Base-by-base conservation (phyloP, 1,140 invertebrate species). In the Hermatobates lingyangjiaoensis region DNA sequence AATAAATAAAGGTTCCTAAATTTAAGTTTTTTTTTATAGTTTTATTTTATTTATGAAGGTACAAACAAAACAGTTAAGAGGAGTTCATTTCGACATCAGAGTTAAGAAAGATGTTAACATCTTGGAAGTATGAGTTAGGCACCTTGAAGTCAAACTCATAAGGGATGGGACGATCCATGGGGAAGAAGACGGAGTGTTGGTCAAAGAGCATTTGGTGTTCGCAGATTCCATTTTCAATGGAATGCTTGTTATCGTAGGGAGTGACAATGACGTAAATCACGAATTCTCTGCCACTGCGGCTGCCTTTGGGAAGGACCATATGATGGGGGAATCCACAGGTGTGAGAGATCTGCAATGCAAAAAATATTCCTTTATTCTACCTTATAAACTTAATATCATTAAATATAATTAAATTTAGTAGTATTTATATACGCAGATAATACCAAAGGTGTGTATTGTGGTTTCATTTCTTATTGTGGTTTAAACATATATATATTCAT, bases 341-440 rank as follows among this genome's bases (percentile, higher is more conserved):
- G 30, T n/a, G n/a, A n/a, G n/a, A n/a, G n/a, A n/a, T n/a, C n/a
- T n/a, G n/a, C n/a, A n/a, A n/a, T n/a, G n/a, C n/a, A n/a, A n/a
- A n/a, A n/a, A n/a, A n/a, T 53, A 68, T 64, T 50, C 67, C 74
- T 58, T 80, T 81, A 58, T 72, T 79, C 24, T 81, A 80, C 53
- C 83, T 59, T 53, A 81, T 66, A 26, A 81, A 63, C 47, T 76
- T 70, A 58, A 76, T 71, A 3, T 70, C 72, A 53, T 68, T n/a
- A n/a, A n/a, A n/a, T n/a, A n/a, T n/a, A n/a, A n/a, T n/a, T n/a
- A n/a, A n/a, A n/a, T n/a, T n/a, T n/a, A n/a, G n/a, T n/a, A n/a
- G n/a, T n/a, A n/a, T n/a, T n/a, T n/a, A n/a, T n/a, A n/a, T n/a
- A n/a, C n/a, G n/a, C n/a, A n/a, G n/a, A n/a, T n/a, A n/a, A n/a